Percentiles rank a stretch among this genome's conserved stretches.
phyloP scores from a whole-genome alignment of 2,888 invertebrate species.

The Cryptocephalus primarius region DNA sequence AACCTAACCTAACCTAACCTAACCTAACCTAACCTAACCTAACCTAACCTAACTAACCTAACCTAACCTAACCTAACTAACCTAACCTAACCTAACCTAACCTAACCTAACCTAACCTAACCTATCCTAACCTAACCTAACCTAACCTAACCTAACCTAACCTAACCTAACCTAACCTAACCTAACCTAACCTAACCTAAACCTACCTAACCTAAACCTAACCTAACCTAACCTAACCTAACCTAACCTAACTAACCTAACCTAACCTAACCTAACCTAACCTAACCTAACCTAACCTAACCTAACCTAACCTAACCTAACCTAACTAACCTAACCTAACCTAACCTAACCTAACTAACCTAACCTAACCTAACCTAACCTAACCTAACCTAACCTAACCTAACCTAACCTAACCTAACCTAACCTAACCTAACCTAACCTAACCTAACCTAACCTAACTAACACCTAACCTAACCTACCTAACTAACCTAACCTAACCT shows the following conservation, averaged over 20 bases:
- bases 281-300: slow-evolving; percentile 15
- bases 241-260: slow-evolving; percentile 14
- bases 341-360: slow-evolving; percentile 6
- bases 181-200: slow-evolving; percentile 10
- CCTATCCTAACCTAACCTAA: slow-evolving; percentile 14
- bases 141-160: slow-evolving; percentile 15
- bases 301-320: slow-evolving; percentile 14
- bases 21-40: slow-evolving; percentile 14
- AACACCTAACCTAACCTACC: background rate
- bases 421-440: slow-evolving; percentile 2
- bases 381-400: background rate
- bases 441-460: slow-evolving; percentile 1
- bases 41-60: slow-evolving; percentile 14
- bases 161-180: slow-evolving; percentile 13
- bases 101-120: slow-evolving; percentile 14
- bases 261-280: slow-evolving; percentile 13
- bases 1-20: slow-evolving; percentile 13
- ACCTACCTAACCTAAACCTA: slow-evolving; percentile 13
- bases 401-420: slow-evolving; percentile 1
- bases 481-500: background rate
- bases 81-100: slow-evolving; percentile 13
- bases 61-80: slow-evolving; percentile 13
- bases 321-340: slow-evolving; percentile 11
- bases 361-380: slow-evolving; percentile 6
- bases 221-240: slow-evolving; percentile 14